These are phyloP conservation scores for Lepisosteus oculatus DNA, from an alignment of 2,113 vertebrate species.

Conservation along the genomic window DNA sequence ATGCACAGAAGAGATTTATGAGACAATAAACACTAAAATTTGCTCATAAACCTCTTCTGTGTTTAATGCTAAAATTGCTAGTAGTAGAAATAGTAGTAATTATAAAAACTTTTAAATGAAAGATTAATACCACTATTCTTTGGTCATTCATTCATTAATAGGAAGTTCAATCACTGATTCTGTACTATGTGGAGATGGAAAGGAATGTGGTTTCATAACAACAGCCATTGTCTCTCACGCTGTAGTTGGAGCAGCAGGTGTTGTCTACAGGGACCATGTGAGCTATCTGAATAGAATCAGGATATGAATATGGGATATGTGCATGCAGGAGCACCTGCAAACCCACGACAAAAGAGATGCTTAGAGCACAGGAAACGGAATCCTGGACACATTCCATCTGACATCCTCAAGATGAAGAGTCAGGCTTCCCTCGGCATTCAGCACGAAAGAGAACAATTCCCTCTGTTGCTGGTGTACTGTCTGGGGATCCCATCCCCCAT, in stretches of 20 bases:
- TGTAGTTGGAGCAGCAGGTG: slow-evolving; percentile 50
- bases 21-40: no score
- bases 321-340: slow-evolving; percentile 23
- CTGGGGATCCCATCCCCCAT: no score
- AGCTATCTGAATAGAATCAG: slow-evolving; percentile 59
- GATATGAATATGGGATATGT: slow-evolving; percentile 68
- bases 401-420: slow-evolving; percentile 37
- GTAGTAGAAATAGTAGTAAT: background rate
- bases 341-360: slow-evolving; percentile 34
- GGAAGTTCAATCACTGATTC: slow-evolving; percentile 27
- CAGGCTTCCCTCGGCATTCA: background rate
- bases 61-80: no score
- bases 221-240: slow-evolving; percentile 37
- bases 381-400: slow-evolving; percentile 36
- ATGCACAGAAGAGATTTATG: no score
- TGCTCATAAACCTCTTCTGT: no score
- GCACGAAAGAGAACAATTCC: no score
- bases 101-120: background rate
- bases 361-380: slow-evolving; percentile 47
- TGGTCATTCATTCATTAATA: background rate
- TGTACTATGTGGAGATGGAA: slow-evolving; percentile 35
- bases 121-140: background rate
- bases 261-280: slow-evolving; percentile 48
- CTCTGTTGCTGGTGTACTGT: no score
- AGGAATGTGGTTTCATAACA: slow-evolving; percentile 41